A percentile compares a stretch with the other conserved stretches of the same genome.
Evolutionary conservation across 2,113 vertebrate genomes (phyloP).

Genomic region (Mesembrinibis cayennensis): DNA sequence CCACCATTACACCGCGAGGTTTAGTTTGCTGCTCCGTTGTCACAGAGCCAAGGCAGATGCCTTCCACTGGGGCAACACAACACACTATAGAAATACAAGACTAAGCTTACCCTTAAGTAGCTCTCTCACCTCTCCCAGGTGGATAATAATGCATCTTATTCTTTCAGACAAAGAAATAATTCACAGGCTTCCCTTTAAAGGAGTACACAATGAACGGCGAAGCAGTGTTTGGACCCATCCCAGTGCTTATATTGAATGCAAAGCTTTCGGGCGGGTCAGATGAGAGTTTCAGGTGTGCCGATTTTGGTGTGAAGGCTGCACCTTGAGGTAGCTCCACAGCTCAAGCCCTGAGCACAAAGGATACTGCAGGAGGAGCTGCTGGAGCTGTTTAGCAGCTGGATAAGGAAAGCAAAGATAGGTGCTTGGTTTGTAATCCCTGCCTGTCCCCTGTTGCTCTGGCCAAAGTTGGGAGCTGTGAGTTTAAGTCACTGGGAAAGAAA

Average conservation of each 20-base stretch:
- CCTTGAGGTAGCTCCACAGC: no score
- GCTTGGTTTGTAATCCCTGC: background rate
- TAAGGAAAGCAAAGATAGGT: background rate
- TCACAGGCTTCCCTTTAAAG: background rate
- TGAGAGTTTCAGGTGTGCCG: background rate
- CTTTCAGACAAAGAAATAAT: background rate
- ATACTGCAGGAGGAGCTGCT: background rate
- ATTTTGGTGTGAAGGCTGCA: background rate
- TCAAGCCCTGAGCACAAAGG: background rate
- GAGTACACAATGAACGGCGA: background rate
- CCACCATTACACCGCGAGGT: background rate
- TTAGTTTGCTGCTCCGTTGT: background rate
- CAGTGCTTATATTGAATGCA: rapidly evolving
- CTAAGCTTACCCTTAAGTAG: background rate
- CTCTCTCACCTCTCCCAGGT: background rate
- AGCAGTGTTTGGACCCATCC: background rate
- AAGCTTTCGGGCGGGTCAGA: background rate
- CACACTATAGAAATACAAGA: background rate
- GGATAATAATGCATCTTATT: background rate
- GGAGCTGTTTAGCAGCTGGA: background rate
- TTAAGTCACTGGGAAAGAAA: background rate
- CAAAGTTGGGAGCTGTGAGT: background rate
- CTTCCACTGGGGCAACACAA: background rate
- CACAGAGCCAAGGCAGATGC: background rate
- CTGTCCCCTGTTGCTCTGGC: background rate